Base-by-base conservation (phyloP, 2,888 invertebrate species). In the Platycheirus albimanus region DNA sequence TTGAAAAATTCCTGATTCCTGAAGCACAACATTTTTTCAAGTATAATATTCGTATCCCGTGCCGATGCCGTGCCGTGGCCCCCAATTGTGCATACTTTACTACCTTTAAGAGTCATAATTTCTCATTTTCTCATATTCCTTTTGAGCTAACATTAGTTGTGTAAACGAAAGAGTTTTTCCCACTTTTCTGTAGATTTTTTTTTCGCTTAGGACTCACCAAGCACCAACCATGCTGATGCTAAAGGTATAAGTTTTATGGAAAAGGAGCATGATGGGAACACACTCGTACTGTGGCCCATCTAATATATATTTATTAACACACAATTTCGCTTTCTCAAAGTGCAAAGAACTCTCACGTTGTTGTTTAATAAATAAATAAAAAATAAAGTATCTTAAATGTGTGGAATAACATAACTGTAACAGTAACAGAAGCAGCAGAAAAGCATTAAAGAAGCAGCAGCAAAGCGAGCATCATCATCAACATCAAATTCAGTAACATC, bases 401-500 rank as follows among this genome's bases (percentile, higher is more conserved):
- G 20, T 2, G 70, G 69, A 70, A 70, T n/a, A 80, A 66, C 67
- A 79, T 47, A 67, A 74, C 61, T 63, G 64, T 61, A 43, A 64
- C 56, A 71, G 49, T 17, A 56, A 36, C 24, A 69, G 13, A n/a
- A 49, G 19, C 24, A 49, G 13, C 19, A 36, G 2, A 33, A 33
- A 54, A 20, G 36, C 54, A 54, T 54, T 36, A 54, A 36, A n/a
- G n/a, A 10, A 19, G 20, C 47, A 56, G 38, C 36, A 54, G 10
- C 56, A 56, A 56, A 61, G 28, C 28, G 43, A 58, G 58, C 81
- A 76, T 81, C 58, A 70, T 58, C 81, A 76, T 81, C 76, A 76
- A 45, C 76, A 81, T 81, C 76, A 58, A 76, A 66, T 52, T 71
- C 76, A 81, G 71, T 76, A 66, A 76, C 71, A 76, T 81, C 71